Evolutionary conservation across 2,797 vertebrate genomes (phyloP).

Genomic region (Cirrhinus molitorella): DNA sequence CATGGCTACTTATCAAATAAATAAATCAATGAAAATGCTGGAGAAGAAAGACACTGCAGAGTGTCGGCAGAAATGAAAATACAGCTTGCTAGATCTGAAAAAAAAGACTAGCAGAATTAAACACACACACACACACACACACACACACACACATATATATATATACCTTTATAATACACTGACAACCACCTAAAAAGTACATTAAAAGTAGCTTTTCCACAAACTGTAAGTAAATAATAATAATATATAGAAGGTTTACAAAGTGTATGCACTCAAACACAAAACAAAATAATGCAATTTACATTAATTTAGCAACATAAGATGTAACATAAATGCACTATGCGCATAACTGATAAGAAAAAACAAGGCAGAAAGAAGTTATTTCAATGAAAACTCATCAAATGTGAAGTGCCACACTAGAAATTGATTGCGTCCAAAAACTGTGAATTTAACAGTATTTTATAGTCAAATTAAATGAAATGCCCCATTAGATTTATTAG

Average conservation of each 20-base stretch:
- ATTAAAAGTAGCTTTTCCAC: not conserved
- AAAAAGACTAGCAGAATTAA: no score
- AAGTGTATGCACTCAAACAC: not conserved
- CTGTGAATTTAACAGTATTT: not conserved
- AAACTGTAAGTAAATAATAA: not conserved
- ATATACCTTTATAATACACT: not conserved
- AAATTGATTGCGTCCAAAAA: not conserved
- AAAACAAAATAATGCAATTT: not conserved
- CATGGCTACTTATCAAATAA: not conserved
- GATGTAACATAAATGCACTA: no score
- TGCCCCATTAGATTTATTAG: not conserved
- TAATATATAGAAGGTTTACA: not conserved
- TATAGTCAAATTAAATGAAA: not conserved
- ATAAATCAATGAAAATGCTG: not conserved
- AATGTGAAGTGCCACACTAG: not conserved
- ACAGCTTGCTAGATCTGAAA: no score
- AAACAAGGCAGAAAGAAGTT: not conserved
- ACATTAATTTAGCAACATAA: not conserved
- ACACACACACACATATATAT: no score
- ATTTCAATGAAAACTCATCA: not conserved
- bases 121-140: no score
- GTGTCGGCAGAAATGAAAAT: no score
- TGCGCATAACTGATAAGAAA: not conserved
- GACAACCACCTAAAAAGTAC: not conserved
- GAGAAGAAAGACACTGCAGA: no score